Percentiles rank a stretch among this genome's conserved stretches.
Evolutionary conservation across 2,888 invertebrate species (phyloP).

Genomic region (Unio delphinus): DNA sequence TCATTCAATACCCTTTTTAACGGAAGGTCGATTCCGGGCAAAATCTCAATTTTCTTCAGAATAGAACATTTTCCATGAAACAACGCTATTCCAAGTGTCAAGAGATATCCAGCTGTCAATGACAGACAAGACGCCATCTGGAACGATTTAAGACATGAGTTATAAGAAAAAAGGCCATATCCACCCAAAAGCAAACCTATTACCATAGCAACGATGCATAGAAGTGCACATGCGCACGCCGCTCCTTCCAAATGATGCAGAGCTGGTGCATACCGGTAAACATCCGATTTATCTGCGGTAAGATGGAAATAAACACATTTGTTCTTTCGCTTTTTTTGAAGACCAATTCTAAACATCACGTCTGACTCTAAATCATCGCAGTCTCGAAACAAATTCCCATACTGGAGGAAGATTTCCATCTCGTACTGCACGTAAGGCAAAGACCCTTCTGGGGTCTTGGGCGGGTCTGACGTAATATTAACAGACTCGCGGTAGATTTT

Average conservation of each 20-base stretch:
- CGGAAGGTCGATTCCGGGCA: slow-evolving; percentile 47
- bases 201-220: slow-evolving; percentile 38
- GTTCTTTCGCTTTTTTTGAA: slow-evolving; percentile 17
- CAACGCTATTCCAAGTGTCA: slow-evolving; percentile 55
- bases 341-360: slow-evolving; percentile 24
- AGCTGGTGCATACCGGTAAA: slow-evolving; percentile 6
- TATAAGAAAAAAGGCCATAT: slow-evolving; percentile 28
- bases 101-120: slow-evolving; percentile 43
- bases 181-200: slow-evolving; percentile 31
- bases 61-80: slow-evolving; percentile 63
- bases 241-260: slow-evolving; percentile 34
- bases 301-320: slow-evolving; percentile 27
- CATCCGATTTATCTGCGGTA: slow-evolving; percentile 7
- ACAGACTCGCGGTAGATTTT: slow-evolving; percentile 7
- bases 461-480: not conserved
- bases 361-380: slow-evolving; percentile 58
- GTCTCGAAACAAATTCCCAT: slow-evolving; percentile 61
- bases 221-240: slow-evolving; percentile 38
- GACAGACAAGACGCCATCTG: slow-evolving; percentile 35
- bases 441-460: not conserved
- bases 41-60: slow-evolving; percentile 47
- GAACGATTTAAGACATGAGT: slow-evolving; percentile 21
- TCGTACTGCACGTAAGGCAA: slow-evolving; percentile 5
- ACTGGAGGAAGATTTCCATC: slow-evolving; percentile 46
- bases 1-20: slow-evolving; percentile 49